Evolutionary conservation across 2,888 invertebrate species (phyloP), one percentile per base, ranked within the genome.

Genomic region (Eristalis arbustorum): DNA sequence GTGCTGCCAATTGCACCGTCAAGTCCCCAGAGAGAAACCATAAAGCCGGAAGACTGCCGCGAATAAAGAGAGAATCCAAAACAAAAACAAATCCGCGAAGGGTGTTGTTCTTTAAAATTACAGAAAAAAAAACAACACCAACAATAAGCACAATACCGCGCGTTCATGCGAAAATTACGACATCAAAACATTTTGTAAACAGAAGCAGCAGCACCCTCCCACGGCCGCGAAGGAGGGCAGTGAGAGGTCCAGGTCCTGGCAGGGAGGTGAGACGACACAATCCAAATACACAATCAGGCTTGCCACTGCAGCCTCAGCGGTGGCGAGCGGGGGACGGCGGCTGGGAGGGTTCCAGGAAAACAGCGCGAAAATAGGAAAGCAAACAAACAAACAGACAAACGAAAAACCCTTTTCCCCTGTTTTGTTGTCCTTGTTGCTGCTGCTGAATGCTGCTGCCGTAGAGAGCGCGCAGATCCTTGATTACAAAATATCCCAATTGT

Each of bases 101-200:
- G 72, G 56, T 59, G 56, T 64, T 74, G 63, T 63, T 72, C 61
- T 66, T 79, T 61, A 34, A 66, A 69, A 62, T 64, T 37, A 64
- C 23, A 62, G 59, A 18, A 73, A 42, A 59, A 40, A 40, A 56
- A 28, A 64, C 31, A 66, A 22, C 13, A 37, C 56, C 11, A 62
- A 37, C 64, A 63, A 56, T 42, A 56, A 67, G 68, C 34, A 79
- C 79, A 80, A 80, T 64, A 57, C 56, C 28, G 80, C 40, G 80
- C 80, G 74, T 80, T 80, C 80, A 80, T 74, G 80, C 62, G 80
- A 80, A 80, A 74, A 74, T 74, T 80, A 74, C 80, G 74, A 80
- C 80, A 68, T 74, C 68, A 80, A 80, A 80, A 80, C 74, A 80
- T 68, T 80, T 80, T 68, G 80, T 74, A 80, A 80, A 80, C 80